phyloP scores from a whole-genome alignment of 2,113 vertebrate species.

The Lagenorhynchus albirostris region DNA sequence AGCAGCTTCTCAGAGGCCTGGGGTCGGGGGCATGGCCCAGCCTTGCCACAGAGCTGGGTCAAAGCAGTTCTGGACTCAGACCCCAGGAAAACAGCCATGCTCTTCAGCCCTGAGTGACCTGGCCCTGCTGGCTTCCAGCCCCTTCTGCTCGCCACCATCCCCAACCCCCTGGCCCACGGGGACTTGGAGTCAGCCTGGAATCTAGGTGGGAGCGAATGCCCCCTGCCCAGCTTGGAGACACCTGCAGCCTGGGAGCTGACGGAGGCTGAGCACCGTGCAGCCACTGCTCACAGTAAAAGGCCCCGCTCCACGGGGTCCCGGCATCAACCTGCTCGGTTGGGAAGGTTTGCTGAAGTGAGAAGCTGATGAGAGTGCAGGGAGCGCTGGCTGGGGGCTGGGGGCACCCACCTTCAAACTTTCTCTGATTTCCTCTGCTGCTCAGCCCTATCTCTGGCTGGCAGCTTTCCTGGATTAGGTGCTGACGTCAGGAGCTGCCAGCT shows the following conservation, averaged over 20 bases:
- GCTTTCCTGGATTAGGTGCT: not conserved
- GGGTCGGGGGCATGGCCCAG: not conserved
- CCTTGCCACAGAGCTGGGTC: not conserved
- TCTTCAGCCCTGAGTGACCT: not conserved
- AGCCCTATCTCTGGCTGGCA: slow-evolving; percentile 14
- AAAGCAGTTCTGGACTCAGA: not conserved
- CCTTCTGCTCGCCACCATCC: not conserved
- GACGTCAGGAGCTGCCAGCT: slow-evolving; percentile 18
- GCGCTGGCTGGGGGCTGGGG: not conserved
- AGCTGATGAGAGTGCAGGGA: not conserved
- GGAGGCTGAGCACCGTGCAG: no score
- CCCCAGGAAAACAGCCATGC: not conserved
- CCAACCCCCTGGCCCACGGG: no score
- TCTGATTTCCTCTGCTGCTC: not conserved
- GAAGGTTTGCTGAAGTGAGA: not conserved
- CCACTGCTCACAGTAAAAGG: not conserved
- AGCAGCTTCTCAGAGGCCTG: not conserved
- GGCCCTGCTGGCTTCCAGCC: not conserved
- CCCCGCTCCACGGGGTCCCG: fast-evolving
- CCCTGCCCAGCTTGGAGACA: not conserved
- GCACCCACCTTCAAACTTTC: not conserved
- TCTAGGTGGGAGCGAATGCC: fast-evolving
- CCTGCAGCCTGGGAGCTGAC: not conserved
- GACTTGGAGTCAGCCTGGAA: not conserved
- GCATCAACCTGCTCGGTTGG: not conserved